phyloP scores from a whole-genome alignment of 2,797 vertebrate species.

The Parauchenoglanis punctatus region DNA sequence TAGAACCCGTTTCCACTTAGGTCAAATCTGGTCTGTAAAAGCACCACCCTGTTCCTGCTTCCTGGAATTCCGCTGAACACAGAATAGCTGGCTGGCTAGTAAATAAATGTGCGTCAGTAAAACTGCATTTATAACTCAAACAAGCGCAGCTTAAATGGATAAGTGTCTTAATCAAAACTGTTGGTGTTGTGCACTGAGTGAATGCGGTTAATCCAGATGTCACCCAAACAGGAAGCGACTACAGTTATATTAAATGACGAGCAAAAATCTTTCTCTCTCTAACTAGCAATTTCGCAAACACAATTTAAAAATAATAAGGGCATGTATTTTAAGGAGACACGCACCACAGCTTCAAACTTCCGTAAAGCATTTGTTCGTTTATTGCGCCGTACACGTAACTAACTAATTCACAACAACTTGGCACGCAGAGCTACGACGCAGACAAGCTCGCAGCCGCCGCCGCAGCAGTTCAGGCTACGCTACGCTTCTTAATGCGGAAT shows the following conservation, averaged over 20 bases:
- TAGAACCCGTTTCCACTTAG: neutral
- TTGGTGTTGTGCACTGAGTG: no score
- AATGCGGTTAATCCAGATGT: neutral
- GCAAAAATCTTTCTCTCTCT: neutral
- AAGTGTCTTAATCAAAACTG: neutral
- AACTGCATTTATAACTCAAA: neutral
- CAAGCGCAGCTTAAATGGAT: neutral
- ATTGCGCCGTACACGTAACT: neutral
- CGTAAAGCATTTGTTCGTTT: neutral
- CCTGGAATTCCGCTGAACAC: neutral
- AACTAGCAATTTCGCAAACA: neutral
- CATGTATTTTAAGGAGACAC: neutral
- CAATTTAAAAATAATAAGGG: neutral
- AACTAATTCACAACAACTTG: slow-evolving; percentile 4
- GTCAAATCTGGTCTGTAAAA: neutral
- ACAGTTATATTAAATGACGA: neutral
- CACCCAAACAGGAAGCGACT: neutral
- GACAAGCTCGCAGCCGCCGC: neutral
- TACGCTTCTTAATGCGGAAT: slow-evolving; percentile 41
- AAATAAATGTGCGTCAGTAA: neutral
- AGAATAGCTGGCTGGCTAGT: neutral
- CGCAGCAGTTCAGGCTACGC: neutral
- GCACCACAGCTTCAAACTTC: neutral
- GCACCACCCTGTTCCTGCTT: neutral
- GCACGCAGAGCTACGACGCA: neutral